Evolutionary conservation across 2,113 vertebrate genomes (phyloP), one percentile per base, ranked within the genome.

Genomic region (Antigone vipio): DNA sequence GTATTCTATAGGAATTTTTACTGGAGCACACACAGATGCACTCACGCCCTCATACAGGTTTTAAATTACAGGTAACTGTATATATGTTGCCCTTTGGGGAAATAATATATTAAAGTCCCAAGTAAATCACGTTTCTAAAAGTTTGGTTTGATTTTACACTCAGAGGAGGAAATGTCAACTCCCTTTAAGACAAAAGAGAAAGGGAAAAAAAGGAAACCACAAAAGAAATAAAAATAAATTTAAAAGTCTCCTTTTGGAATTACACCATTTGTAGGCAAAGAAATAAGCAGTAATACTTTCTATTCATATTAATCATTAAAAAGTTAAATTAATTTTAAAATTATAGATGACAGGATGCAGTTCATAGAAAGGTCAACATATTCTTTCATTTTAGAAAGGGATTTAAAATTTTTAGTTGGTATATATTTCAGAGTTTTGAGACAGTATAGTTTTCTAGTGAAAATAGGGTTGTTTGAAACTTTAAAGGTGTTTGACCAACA

Each of bases 311-410:
- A 5, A 38, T 29, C 1, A 69, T 32, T 23, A 38, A 72, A 82
- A 66, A 3, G 0, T 26, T 26, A n/a, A 49, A 77, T 15, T n/a
- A 5, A 38, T 47, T 69, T 15, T 7, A 58, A 66, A 64, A 82
- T 12, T 38, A 30, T 7, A 42, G 7, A 55, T 50, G 8, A 40
- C 2, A 58, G 3, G 1, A 32, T 58, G 4, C 2, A 27, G 3
- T 49, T 92, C 63, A 45, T 15, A 10, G 44, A 50, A 72, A 67
- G 2, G 1, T 62, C 8, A 75, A 9, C 0, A 5, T 20, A 8
- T 15, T 30, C 72, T 91, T 90, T 73, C 5, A 73, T 76, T 88
- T 85, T 49, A 66, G 9, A 85, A 87, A 38, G 1, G 10, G 6
- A 69, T 73, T 64, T 64, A 30, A 40, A 75, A 18, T 2, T 18